Evolutionary conservation across 2,113 vertebrate species (phyloP).

Genomic region (Hippopotamus amphibius): DNA sequence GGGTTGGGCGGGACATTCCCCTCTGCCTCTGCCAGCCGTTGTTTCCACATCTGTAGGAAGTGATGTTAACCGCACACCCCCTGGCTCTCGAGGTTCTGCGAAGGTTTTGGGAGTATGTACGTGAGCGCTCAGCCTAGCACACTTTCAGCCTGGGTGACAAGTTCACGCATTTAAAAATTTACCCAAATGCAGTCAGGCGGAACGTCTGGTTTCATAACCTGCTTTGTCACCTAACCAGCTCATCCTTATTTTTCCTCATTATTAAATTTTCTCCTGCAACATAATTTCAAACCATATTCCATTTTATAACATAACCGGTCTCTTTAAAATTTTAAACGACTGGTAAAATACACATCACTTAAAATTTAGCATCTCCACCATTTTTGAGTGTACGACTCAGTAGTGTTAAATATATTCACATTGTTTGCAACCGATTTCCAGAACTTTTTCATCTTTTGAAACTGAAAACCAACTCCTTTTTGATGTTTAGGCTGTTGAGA

Average conservation of each 20-base stretch:
- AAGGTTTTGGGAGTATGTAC: accelerated
- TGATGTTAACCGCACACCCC: accelerated
- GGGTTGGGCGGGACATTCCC: accelerated
- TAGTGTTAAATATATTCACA: accelerated
- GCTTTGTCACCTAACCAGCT: accelerated
- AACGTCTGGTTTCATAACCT: accelerated
- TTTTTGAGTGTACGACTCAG: accelerated
- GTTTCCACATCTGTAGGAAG: neutral
- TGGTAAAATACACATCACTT: accelerated
- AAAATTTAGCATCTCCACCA: accelerated
- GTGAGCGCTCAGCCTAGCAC: accelerated
- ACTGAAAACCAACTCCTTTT: neutral
- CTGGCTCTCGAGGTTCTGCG: accelerated
- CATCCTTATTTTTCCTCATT: neutral
- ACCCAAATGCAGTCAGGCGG: neutral
- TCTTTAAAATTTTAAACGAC: no score
- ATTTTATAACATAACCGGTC: accelerated
- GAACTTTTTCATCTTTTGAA: neutral
- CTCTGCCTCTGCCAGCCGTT: neutral
- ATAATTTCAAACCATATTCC: neutral
- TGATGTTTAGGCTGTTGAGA: neutral
- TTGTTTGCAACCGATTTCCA: accelerated
- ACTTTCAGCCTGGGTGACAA: neutral
- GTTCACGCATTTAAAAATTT: accelerated
- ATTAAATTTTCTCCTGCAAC: neutral